Conservation (phyloP, 2,113 vertebrate genomes). For the Erythrolamprus reginae region DNA sequence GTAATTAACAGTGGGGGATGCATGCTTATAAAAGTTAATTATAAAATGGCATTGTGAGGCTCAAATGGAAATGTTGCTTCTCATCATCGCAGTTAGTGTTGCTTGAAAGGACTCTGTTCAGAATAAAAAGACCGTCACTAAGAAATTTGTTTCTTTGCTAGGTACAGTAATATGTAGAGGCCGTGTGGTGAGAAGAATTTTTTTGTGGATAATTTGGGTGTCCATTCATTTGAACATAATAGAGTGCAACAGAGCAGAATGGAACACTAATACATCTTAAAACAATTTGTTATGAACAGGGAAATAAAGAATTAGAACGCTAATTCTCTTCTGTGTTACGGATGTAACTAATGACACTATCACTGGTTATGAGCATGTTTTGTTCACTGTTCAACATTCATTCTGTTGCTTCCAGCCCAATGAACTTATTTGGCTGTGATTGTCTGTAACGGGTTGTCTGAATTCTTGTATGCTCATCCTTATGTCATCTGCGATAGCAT, state of each 20-base stretch:
- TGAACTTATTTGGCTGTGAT: not conserved
- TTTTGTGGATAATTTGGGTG: not conserved
- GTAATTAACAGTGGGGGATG: not conserved
- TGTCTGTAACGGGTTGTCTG: not conserved
- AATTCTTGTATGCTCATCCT: not conserved
- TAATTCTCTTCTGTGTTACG: not conserved
- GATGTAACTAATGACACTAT: not conserved
- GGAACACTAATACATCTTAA: not conserved
- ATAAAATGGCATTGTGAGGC: not conserved
- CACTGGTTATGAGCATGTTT: no score
- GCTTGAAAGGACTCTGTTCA: not conserved
- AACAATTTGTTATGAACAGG: not conserved
- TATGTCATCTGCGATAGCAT: not conserved
- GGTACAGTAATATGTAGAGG: not conserved
- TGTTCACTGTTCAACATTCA: not conserved
- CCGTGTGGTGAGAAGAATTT: not conserved
- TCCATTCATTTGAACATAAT: not conserved
- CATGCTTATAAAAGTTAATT: slow-evolving; percentile 23
- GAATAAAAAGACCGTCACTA: not conserved
- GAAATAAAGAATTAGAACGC: not conserved
- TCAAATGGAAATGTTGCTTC: not conserved
- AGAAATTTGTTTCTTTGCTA: not conserved
- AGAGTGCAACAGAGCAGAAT: not conserved
- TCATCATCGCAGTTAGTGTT: not conserved
- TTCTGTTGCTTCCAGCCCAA: not conserved